phyloP scores from a whole-genome alignment of 37 sponge, comb jelly and placozoan species.

The Petrosia ficiformis region DNA sequence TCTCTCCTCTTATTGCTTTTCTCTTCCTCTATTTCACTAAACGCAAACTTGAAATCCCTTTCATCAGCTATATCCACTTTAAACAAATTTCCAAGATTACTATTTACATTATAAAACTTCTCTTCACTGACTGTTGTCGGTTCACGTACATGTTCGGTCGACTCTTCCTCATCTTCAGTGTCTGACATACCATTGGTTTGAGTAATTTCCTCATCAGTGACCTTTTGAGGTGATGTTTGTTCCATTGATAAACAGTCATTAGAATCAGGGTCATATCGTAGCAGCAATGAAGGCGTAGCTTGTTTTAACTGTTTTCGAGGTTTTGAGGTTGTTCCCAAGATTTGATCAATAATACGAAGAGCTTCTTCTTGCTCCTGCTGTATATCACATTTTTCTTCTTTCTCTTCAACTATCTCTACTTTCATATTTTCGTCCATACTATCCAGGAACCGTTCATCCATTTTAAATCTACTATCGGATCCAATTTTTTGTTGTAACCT shows the following conservation, averaged over 20 bases:
- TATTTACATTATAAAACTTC: background rate
- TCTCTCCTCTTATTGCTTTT: background rate
- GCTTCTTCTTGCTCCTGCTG: conserved; percentile 13
- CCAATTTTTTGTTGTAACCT: conserved; percentile 43
- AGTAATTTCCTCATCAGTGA: background rate
- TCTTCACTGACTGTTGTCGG: background rate
- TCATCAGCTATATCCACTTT: background rate
- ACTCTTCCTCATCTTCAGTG: conserved; percentile 4
- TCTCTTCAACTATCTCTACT: no score
- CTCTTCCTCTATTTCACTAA: background rate
- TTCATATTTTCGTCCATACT: background rate
- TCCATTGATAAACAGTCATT: conserved; percentile 15
- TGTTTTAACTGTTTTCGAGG: background rate
- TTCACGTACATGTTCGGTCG: background rate
- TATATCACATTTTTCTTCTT: conserved; percentile 13
- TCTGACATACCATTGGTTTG: no score
- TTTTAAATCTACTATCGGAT: conserved; percentile 32
- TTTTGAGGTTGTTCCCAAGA: conserved; percentile 4
- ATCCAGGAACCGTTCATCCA: conserved; percentile 37
- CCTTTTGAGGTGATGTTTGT: background rate
- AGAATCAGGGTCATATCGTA: conserved; percentile 28
- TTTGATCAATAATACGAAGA: conserved; percentile 16
- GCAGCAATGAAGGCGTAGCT: background rate
- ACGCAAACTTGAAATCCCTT: background rate
- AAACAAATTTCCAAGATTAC: background rate